Conservation (phyloP, 2,797 vertebrate genomes). For the Pempheris klunzingeri region DNA sequence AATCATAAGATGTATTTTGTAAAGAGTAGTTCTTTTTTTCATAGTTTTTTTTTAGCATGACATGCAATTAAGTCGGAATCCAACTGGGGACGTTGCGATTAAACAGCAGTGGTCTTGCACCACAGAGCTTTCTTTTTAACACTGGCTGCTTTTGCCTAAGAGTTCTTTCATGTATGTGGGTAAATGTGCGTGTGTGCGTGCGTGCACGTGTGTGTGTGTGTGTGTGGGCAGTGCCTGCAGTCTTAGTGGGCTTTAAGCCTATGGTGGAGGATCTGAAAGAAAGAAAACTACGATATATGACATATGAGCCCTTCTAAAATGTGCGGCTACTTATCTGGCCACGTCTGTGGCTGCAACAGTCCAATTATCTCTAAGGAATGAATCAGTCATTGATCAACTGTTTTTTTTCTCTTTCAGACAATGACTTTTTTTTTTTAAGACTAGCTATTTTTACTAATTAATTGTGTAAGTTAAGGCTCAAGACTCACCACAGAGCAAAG, state of each 20-base stretch:
- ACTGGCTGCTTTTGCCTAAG: conserved; percentile 6
- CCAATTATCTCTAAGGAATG: neutral
- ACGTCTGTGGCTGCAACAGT: conserved; percentile 13
- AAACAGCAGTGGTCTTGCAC: neutral
- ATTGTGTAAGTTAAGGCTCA: neutral
- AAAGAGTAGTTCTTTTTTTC: neutral
- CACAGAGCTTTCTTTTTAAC: conserved; percentile 7
- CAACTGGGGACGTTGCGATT: neutral
- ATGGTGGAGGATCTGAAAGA: conserved; percentile 31
- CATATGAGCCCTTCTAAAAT: conserved; percentile 11
- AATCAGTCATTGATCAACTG: too few relatives aligned
- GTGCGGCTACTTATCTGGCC: conserved; percentile 22
- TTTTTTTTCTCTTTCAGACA: neutral
- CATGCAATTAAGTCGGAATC: neutral
- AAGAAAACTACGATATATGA: conserved; percentile 14
- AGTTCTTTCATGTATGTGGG: conserved; percentile 2
- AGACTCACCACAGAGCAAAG: neutral
- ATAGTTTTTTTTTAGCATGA: neutral
- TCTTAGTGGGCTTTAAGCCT: conserved; percentile 30
- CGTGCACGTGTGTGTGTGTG: neutral
- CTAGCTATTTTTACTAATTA: neutral
- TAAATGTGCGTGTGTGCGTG: neutral
- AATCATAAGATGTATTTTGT: neutral
- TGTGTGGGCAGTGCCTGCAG: conserved; percentile 36
- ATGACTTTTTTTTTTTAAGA: neutral